Evolutionary conservation across 1,140 invertebrate species (phyloP).

Genomic region (Oryctes rhinoceros): DNA sequence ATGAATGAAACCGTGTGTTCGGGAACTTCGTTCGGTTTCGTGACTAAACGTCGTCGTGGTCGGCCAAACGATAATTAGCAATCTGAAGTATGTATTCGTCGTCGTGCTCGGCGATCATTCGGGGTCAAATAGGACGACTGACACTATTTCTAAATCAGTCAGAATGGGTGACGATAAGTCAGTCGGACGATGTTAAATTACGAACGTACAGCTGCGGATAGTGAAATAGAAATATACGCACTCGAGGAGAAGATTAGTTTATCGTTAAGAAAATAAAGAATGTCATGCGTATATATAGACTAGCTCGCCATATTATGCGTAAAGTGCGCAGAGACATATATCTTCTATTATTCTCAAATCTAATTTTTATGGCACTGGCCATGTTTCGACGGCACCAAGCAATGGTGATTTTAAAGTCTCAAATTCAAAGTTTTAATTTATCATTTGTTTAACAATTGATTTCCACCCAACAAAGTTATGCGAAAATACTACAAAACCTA

Average conservation of each 20-base stretch:
- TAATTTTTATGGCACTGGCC: too few relatives aligned
- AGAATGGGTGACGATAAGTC: not conserved
- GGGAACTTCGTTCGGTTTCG: not conserved
- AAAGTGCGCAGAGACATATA: too few relatives aligned
- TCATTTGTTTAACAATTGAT: too few relatives aligned
- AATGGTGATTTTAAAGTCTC: too few relatives aligned
- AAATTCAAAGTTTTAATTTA: too few relatives aligned
- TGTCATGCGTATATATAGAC: too few relatives aligned
- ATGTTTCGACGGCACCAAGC: too few relatives aligned
- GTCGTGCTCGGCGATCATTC: not conserved
- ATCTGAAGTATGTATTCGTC: constrained; percentile 2
- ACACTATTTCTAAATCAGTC: constrained; percentile 25
- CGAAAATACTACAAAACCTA: too few relatives aligned
- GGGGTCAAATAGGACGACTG: constrained; percentile 24
- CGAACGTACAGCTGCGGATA: not conserved
- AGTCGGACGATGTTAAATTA: not conserved
- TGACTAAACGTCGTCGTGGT: constrained; percentile 11
- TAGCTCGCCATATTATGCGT: too few relatives aligned
- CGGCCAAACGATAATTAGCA: constrained; percentile 24
- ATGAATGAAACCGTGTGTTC: constrained; percentile 13
- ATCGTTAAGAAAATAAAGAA: too few relatives aligned
- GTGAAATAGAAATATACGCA: not conserved
- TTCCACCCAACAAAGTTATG: too few relatives aligned
- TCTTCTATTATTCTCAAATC: too few relatives aligned
- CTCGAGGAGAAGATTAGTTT: not conserved